These are phyloP conservation scores for Vandiemenella viatica DNA, from an alignment of 2,888 invertebrate species.

Conservation along the genomic window DNA sequence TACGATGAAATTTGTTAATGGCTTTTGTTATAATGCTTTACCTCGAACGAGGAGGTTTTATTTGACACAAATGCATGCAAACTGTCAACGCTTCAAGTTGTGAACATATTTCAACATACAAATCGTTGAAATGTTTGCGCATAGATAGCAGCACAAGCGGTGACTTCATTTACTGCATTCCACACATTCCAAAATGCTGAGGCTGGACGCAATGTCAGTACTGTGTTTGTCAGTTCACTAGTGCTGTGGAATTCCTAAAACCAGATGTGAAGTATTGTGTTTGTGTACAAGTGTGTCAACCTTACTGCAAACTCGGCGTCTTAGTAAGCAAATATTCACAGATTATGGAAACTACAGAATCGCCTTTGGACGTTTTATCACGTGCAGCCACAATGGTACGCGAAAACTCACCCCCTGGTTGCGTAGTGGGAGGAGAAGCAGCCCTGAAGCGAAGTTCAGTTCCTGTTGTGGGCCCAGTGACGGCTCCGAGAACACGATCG, in stretches of 20 bases:
- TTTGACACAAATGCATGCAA: too few relatives aligned
- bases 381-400: conserved; percentile 82
- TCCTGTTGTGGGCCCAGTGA: too few relatives aligned
- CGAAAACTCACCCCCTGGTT: conserved; percentile 41
- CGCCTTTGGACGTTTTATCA: conserved; percentile 72
- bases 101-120: neutral
- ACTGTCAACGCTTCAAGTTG: too few relatives aligned
- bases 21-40: too few relatives aligned
- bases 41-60: too few relatives aligned
- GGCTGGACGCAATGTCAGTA: conserved; percentile 19
- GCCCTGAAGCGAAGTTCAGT: too few relatives aligned
- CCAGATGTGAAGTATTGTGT: conserved; percentile 3
- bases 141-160: conserved; percentile 11
- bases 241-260: conserved; percentile 13
- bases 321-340: neutral
- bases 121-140: conserved; percentile 10
- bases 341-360: conserved; percentile 59
- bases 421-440: too few relatives aligned
- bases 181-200: conserved; percentile 19
- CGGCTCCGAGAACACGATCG: too few relatives aligned
- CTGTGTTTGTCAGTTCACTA: conserved; percentile 10
- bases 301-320: neutral
- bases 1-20: too few relatives aligned
- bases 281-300: neutral
- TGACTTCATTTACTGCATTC: conserved; percentile 20